Conservation (phyloP, 1,140 invertebrate genomes). For the Chironomus tepperi region DNA sequence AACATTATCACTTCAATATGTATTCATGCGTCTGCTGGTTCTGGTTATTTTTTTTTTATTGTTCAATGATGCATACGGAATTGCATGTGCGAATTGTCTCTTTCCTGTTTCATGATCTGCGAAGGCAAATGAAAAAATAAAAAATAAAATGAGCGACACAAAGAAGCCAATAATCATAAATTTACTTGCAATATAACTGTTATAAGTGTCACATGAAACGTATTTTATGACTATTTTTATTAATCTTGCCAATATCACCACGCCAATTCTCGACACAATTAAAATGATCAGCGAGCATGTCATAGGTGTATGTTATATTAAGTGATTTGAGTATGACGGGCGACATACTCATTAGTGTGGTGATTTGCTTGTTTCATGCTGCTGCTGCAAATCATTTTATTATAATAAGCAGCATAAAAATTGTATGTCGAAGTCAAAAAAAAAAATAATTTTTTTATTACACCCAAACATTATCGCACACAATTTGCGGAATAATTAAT, state of each 20-base stretch:
- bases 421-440: neutral
- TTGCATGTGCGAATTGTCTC: too few species aligned
- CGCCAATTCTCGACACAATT: neutral
- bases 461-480: neutral
- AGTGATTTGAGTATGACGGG: neutral
- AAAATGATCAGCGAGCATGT: neutral
- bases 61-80: too few species aligned
- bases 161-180: conserved; percentile 11
- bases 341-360: neutral
- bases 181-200: neutral
- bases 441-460: conserved; percentile 15
- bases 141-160: neutral
- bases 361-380: neutral
- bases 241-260: neutral
- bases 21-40: neutral
- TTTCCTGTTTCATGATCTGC: neutral
- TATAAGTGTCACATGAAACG: neutral
- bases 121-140: neutral
- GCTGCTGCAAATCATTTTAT: too few species aligned
- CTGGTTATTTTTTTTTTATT: neutral
- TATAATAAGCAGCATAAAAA: neutral
- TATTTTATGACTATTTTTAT: conserved; percentile 2
- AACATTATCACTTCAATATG: conserved; percentile 15
- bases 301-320: too few species aligned
- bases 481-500: neutral